A percentile compares a stretch with the other conserved stretches of the same genome.
Evolutionary conservation across 37 sponge, comb jelly and placozoan species (phyloP).

Genomic region (Oopsacas minuta): DNA sequence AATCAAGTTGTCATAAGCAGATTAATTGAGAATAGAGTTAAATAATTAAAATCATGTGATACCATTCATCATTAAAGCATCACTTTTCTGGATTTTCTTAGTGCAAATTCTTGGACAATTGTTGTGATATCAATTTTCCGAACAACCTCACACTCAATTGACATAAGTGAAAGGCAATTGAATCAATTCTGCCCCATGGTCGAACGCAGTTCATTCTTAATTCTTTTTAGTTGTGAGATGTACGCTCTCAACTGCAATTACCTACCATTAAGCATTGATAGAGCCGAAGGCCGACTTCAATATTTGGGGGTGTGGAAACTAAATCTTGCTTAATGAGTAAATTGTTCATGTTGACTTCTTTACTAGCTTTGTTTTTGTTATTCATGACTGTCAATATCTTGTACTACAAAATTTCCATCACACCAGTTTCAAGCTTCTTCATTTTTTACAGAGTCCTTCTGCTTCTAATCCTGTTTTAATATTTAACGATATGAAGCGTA

Average conservation of each 20-base stretch:
- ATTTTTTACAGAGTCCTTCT: conserved; percentile 13
- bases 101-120: conserved; percentile 10
- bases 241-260: conserved; percentile 14
- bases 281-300: conserved; percentile 18
- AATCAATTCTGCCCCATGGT: conserved; percentile 17
- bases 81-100: conserved; percentile 15
- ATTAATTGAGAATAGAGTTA: not conserved
- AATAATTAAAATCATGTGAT: not conserved
- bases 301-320: conserved; percentile 11
- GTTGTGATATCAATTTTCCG: conserved; percentile 15
- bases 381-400: conserved; percentile 16
- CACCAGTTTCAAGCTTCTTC: conserved; percentile 16
- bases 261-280: conserved; percentile 11
- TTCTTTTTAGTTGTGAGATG: conserved; percentile 20
- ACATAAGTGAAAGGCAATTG: conserved; percentile 11
- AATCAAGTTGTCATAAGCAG: not conserved
- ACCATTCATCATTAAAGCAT: not conserved
- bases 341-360: conserved; percentile 9
- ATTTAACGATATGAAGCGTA: no score
- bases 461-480: not conserved
- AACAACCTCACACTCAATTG: not conserved
- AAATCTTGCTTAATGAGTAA: conserved; percentile 10
- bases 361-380: not conserved
- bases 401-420: not conserved
- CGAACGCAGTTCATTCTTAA: conserved; percentile 17